Base-by-base conservation (phyloP, 2,797 vertebrate genomes). In the Molossus alvarezi region DNA sequence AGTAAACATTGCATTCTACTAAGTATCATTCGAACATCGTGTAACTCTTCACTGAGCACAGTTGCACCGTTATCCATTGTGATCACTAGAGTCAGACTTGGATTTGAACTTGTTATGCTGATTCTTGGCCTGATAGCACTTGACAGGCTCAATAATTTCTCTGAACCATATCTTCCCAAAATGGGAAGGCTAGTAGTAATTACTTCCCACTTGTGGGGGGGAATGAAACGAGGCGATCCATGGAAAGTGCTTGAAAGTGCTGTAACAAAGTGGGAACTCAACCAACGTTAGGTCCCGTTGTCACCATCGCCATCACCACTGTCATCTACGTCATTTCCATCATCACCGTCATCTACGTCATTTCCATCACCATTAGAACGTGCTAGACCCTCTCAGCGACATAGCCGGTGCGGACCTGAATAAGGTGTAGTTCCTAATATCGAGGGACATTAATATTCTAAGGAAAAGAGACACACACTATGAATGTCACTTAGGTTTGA, bases 1-100 rank as follows among this genome's bases (percentile, higher is more conserved):
- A 51, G 76, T 29, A 79, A 97, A 65, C 33, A 29, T 37, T 82
- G 82, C 15, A 64, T 60, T 67, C 53, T 75, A n/a, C 45, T 73
- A 64, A 88, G 77, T 81, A 53, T 72, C 53, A 55, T 92, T 77
- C 81, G 13, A 27, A 6, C 17, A 20, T 55, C 21, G 55, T 29
- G 67, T 69, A 29, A 29, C 10, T 41, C 33, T 64, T 58, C 57
- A 45, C 10, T n/a, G 58, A 88, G 5, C 6, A 72, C 2, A 69
- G 23, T 23, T 6, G 12, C 17, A 1, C 18, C 53, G 8, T 37
- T 76, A 14, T 64, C 20, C 11, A 0, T 33, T 76, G 69, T 25
- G 67, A 18, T 64, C 20, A 25, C 41, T 29, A n/a, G 62, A 94
- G 53, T 69, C 37, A 65, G 6, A 82, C 5, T 2, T 57, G 27